Evolutionary conservation across 2,113 vertebrate genomes (phyloP).

Genomic region (Oncorhynchus masou): DNA sequence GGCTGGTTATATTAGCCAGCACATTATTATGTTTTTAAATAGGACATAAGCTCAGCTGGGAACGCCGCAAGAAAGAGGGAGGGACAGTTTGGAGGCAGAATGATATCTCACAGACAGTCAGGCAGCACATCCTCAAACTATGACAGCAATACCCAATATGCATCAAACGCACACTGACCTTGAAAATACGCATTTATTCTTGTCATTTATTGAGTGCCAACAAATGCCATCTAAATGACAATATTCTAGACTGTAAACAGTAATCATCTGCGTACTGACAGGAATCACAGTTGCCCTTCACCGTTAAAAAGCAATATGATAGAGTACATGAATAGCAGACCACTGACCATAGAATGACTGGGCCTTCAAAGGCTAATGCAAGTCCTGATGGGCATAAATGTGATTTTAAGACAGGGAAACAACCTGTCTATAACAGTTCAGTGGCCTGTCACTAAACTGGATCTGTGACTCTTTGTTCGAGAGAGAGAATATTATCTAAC

Average conservation of each 20-base stretch:
- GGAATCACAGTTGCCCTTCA: slow-evolving; percentile 24
- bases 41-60: slow-evolving; percentile 48
- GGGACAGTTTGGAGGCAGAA: slow-evolving; percentile 32
- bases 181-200: slow-evolving; percentile 29
- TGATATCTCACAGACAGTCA: slow-evolving; percentile 42
- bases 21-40: slow-evolving; percentile 54
- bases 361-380: slow-evolving; percentile 48
- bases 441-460: slow-evolving; percentile 57
- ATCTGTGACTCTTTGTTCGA: slow-evolving; percentile 52
- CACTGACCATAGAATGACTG: slow-evolving; percentile 30
- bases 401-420: slow-evolving; percentile 57
- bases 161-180: slow-evolving; percentile 21
- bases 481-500: slow-evolving; percentile 4
- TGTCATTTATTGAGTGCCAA: slow-evolving; percentile 28
- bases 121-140: slow-evolving; percentile 15
- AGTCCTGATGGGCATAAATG: slow-evolving; percentile 50
- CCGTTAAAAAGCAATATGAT: slow-evolving; percentile 27
- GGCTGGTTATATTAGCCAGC: slow-evolving; percentile 43
- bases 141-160: slow-evolving; percentile 3
- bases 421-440: slow-evolving; percentile 57
- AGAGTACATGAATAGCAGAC: slow-evolving; percentile 40
- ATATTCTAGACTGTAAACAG: slow-evolving; percentile 9
- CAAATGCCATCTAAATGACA: slow-evolving; percentile 38
- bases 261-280: slow-evolving; percentile 38
- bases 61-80: slow-evolving; percentile 35